phyloP scores from a whole-genome alignment of 2,113 vertebrate species.

The Albula goreensis region DNA sequence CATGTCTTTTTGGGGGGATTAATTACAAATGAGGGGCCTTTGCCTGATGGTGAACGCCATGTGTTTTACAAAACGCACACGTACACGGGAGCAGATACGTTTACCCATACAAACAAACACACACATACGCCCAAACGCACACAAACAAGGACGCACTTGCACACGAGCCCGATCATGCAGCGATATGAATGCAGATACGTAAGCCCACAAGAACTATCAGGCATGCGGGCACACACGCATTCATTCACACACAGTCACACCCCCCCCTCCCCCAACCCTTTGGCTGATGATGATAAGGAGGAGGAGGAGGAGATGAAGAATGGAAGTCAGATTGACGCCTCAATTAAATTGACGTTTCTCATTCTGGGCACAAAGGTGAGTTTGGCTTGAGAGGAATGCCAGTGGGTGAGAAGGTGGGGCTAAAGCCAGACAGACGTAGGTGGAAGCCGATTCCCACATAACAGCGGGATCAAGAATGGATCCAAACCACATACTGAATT shows the following conservation, averaged over 20 bases:
- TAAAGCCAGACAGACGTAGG: no score
- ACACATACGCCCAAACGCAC: neutral
- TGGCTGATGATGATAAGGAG: neutral
- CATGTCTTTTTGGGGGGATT: neutral
- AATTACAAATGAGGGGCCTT: neutral
- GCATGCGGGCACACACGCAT: neutral
- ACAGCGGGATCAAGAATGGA: neutral
- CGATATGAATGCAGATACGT: no score
- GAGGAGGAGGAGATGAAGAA: neutral
- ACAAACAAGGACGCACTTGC: neutral
- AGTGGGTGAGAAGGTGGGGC: neutral
- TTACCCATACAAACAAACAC: neutral
- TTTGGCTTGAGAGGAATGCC: no score
- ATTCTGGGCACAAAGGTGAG: no score
- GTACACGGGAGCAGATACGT: neutral
- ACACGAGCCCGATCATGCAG: no score
- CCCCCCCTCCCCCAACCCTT: neutral
- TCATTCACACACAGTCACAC: no score
- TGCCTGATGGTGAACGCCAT: neutral
- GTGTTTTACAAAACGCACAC: neutral
- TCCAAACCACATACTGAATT: neutral
- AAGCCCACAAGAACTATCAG: neutral
- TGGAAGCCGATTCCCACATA: neutral
- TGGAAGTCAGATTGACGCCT: neutral
- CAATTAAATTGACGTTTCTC: neutral